Percentiles rank a stretch among this genome's conserved stretches.
These are phyloP conservation scores for Cynoglossus semilaevis DNA, from an alignment of 2,113 vertebrate species.

Conservation along the genomic window DNA sequence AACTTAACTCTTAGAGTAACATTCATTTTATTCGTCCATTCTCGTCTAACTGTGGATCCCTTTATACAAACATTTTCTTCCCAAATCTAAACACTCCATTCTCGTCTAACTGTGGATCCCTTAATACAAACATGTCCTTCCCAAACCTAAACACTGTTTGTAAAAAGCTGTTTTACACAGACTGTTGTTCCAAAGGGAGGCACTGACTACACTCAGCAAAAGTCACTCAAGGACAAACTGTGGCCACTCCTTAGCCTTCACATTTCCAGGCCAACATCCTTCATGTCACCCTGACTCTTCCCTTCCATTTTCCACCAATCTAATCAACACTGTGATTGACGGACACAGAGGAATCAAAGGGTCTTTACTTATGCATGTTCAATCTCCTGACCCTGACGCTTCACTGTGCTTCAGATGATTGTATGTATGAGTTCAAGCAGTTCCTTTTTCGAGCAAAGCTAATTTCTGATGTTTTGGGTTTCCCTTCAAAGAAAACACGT, in stretches of 20 bases:
- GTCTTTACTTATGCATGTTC: constrained; percentile 67
- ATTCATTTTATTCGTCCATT: too few species aligned
- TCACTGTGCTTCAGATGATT: too few species aligned
- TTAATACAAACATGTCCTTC: too few species aligned
- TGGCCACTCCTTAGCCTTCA: constrained; percentile 26
- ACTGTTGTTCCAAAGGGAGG: constrained; percentile 39
- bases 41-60: too few species aligned
- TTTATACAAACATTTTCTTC: too few species aligned
- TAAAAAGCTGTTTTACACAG: too few species aligned
- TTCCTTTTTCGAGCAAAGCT: constrained; percentile 29
- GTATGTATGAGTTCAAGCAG: constrained; percentile 48
- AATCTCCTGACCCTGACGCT: constrained; percentile 46
- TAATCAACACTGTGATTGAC: constrained; percentile 61
- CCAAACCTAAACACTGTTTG: too few species aligned
- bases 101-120: too few species aligned
- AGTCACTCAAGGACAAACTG: constrained; percentile 60
- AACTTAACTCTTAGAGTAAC: neutral
- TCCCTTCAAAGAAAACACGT: constrained; percentile 65
- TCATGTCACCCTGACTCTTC: constrained; percentile 1
- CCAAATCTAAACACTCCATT: too few species aligned
- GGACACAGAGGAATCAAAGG: constrained; percentile 48
- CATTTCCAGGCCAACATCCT: neutral
- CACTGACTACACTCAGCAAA: constrained; percentile 29
- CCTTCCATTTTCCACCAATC: constrained; percentile 8
- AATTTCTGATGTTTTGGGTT: constrained; percentile 52